Evolutionary conservation across 2,113 vertebrate species (phyloP), one percentile per base, ranked within the genome.

Genomic region (Artemisiospiza belli): DNA sequence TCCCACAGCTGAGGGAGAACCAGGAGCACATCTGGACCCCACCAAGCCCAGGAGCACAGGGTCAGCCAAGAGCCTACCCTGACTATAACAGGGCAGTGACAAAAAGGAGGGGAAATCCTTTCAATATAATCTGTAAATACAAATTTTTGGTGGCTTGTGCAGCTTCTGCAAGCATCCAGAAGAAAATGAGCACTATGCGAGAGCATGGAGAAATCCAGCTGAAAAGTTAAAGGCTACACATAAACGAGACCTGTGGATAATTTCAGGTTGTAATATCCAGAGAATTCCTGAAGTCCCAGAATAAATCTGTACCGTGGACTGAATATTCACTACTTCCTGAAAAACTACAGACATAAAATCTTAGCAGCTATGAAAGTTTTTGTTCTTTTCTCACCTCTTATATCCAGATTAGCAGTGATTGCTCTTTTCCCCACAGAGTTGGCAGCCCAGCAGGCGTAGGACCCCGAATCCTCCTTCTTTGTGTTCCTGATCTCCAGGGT

Each of bases 371-470:
- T 12, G 39, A 19, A 28, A 14, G 7, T 3, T 33, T 5, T 6
- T 20, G 55, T 37, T 18, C 43, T 27, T 6, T 22, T 47, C 51
- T 88, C 98, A 99, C 99, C 99, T 98, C 99, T 98, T 70, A 99
- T 98, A 74, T 98, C 98, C 81, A 99, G 97, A 58, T 93, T 96
- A 31, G 99, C 98, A 12, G 97, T 98, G 57, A 99, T 95, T n/a
- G 98, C 98, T 4, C 98, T 97, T 52, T 98, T 98, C 19, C 99
- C 99, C 72, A 98, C 98, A 2, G 97, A 97, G 82, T 99, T 99
- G 88, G 98, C 97, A 57, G 98, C 98, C 94, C 98, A 98, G 89
- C 99, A 99, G 1, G 97, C 98, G 22, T 99, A 99, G 1, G 98
- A 98, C 3, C 99, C 99, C 0, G 97, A 95, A 75, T 99, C 99